Conservation (phyloP, 2,113 vertebrate species). For the Meles meles region DNA sequence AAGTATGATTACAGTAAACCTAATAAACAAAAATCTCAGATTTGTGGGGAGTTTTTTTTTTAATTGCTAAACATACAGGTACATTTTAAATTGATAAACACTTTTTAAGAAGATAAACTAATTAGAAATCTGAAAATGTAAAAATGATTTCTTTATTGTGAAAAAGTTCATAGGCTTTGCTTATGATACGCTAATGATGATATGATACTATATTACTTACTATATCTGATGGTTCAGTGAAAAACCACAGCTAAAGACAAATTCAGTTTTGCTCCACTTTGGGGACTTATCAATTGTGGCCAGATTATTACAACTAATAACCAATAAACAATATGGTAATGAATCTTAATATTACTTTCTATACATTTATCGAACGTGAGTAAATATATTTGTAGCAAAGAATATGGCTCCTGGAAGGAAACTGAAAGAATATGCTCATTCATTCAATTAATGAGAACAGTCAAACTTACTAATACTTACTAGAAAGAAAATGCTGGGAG, state of each 20-base stretch:
- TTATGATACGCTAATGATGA: not conserved
- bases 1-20: not conserved
- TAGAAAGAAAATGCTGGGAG: conserved; percentile 96
- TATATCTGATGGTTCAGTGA: not conserved
- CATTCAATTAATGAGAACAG: not conserved
- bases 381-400: not conserved
- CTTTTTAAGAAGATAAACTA: not conserved
- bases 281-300: not conserved
- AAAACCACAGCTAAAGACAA: not conserved
- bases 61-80: not conserved
- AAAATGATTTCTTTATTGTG: not conserved
- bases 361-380: not conserved
- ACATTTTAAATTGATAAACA: not conserved
- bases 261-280: not conserved
- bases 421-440: not conserved
- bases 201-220: not conserved
- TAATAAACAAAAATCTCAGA: not conserved
- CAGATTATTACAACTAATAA: not conserved
- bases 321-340: not conserved
- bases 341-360: not conserved
- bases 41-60: not conserved
- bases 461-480: conserved; percentile 84
- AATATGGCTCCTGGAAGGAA: not conserved
- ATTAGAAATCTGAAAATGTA: not conserved
- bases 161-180: not conserved